Evolutionary conservation across 2,797 vertebrate genomes (phyloP).

Genomic region (Adelosebastes latens): DNA sequence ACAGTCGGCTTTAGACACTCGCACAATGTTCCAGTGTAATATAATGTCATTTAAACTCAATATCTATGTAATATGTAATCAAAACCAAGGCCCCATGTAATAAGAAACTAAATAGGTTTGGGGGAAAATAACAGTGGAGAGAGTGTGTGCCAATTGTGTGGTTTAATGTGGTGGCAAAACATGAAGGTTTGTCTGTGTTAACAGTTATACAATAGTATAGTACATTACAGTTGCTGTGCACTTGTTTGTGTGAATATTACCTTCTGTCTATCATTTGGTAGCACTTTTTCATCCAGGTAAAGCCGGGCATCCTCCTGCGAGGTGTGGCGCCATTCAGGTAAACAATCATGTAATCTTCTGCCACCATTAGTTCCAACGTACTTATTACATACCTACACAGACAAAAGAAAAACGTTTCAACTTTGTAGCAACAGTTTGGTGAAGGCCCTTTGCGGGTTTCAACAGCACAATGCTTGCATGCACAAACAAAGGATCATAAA

Average conservation of each 20-base stretch:
- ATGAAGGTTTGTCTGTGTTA: not conserved
- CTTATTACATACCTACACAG: slow-evolving; percentile 93
- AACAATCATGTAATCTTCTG: slow-evolving; percentile 98
- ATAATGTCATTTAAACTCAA: not conserved
- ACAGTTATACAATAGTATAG: not conserved
- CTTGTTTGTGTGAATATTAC: slow-evolving; percentile 64
- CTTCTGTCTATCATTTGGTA: slow-evolving; percentile 98
- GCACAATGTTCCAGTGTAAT: not conserved
- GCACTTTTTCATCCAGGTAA: slow-evolving; percentile 98
- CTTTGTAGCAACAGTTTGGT: not conserved
- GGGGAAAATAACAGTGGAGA: not conserved
- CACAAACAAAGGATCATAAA: not conserved
- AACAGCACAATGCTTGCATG: not conserved
- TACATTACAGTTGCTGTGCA: not conserved
- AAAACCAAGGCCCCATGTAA: not conserved
- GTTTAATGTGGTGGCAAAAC: not conserved
- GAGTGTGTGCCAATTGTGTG: not conserved
- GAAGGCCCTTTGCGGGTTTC: not conserved
- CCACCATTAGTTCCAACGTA: slow-evolving; percentile 97
- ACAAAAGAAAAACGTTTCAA: not conserved
- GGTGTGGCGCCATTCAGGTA: slow-evolving; percentile 98
- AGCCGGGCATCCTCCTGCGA: slow-evolving; percentile 93
- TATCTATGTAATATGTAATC: not conserved
- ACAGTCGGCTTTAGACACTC: not conserved
- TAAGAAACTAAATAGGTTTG: not conserved